Conservation (phyloP, 2,797 vertebrate species). For the Arrhamphus sclerolepis region DNA sequence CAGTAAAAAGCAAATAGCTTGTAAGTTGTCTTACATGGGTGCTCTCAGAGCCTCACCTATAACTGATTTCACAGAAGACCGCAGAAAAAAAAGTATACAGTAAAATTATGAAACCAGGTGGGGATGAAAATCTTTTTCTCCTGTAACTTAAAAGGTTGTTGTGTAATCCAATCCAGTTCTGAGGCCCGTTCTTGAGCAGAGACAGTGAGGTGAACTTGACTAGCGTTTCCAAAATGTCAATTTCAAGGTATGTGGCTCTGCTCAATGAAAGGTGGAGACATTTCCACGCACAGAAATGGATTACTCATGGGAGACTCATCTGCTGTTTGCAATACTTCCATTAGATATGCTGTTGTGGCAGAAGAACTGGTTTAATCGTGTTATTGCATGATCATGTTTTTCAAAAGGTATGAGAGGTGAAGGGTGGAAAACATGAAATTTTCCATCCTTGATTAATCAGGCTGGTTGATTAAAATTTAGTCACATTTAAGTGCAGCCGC, state of each 20-base stretch:
- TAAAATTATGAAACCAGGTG: conserved; percentile 31
- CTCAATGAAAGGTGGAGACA: conserved; percentile 63
- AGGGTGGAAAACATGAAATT: conserved; percentile 22
- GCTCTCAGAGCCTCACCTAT: conserved; percentile 20
- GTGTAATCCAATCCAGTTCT: conserved; percentile 19
- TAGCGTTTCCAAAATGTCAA: conserved; percentile 64
- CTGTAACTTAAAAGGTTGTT: conserved; percentile 20
- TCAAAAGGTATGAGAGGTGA: conserved; percentile 20
- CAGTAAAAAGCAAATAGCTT: conserved; percentile 2
- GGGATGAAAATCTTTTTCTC: conserved; percentile 31
- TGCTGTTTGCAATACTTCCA: conserved; percentile 48
- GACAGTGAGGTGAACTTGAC: conserved; percentile 25
- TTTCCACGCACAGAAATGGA: conserved; percentile 60
- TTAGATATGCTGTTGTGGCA: conserved; percentile 54
- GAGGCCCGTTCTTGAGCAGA: conserved; percentile 27
- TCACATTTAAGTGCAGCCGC: conserved; percentile 15
- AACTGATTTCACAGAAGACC: not conserved
- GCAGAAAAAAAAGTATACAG: conserved; percentile 28
- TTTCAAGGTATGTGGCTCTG: conserved; percentile 69
- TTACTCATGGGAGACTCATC: conserved; percentile 63
- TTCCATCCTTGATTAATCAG: conserved; percentile 25
- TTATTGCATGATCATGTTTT: conserved; percentile 24
- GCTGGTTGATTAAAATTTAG: conserved; percentile 35
- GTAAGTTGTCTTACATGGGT: conserved; percentile 4
- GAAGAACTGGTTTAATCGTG: conserved; percentile 42